phyloP scores from a whole-genome alignment of 2,113 vertebrate genomes.

The Mormoops blainvillei region DNA sequence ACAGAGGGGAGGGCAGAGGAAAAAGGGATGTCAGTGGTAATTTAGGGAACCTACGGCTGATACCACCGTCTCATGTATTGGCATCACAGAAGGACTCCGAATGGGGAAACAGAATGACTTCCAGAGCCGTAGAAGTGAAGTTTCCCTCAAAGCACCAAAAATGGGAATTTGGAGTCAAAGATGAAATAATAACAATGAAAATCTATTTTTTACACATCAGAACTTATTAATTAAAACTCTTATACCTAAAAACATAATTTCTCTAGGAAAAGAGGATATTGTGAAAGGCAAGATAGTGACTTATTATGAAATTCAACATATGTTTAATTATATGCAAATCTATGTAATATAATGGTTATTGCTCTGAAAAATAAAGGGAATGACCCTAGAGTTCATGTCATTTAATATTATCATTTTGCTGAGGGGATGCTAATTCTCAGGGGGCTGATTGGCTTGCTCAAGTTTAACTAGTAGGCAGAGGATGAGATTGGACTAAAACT shows the following conservation, averaged over 20 bases:
- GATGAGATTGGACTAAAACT: not conserved
- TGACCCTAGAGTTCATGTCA: not conserved
- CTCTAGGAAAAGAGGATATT: not conserved
- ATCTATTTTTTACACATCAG: not conserved
- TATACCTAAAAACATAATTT: not conserved
- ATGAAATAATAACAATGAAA: not conserved
- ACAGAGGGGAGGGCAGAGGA: not conserved
- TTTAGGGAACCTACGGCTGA: not conserved
- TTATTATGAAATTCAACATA: not conserved
- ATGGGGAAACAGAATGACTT: not conserved
- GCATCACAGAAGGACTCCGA: not conserved
- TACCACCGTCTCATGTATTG: not conserved
- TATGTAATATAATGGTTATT: not conserved
- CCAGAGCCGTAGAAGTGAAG: not conserved
- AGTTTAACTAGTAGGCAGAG: not conserved
- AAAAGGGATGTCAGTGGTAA: not conserved
- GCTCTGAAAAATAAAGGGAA: not conserved
- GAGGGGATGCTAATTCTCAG: not conserved
- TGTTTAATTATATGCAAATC: not conserved
- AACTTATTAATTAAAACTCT: not conserved
- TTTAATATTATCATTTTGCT: not conserved
- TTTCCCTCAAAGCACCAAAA: not conserved
- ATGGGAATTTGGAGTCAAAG: not conserved
- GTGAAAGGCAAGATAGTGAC: not conserved
- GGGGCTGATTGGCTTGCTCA: not conserved